Evolutionary conservation across 2,888 invertebrate species (phyloP).

Genomic region (Aphidius colemani): DNA sequence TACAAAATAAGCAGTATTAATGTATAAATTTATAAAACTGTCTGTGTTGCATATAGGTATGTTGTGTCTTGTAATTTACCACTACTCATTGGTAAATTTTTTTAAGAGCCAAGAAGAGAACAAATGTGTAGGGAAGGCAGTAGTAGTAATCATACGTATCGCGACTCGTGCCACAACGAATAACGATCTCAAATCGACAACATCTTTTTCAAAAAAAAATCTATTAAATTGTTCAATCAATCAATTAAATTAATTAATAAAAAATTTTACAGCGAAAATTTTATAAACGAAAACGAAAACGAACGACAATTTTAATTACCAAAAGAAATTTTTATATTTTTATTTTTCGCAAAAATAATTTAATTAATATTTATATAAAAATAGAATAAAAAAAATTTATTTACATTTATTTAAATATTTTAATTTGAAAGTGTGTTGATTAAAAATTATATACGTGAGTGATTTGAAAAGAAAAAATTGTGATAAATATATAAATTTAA

Average conservation of each 20-base stretch:
- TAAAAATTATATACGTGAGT: slow-evolving; percentile 4
- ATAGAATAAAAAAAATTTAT: background rate
- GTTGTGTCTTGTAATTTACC: too few relatives aligned
- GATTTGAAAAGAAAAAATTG: background rate
- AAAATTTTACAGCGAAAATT: too few relatives aligned
- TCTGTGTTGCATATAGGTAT: too few relatives aligned
- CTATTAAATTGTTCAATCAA: background rate
- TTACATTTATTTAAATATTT: background rate
- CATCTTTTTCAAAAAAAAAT: slow-evolving; percentile 36
- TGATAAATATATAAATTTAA: background rate
- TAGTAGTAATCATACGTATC: slow-evolving; percentile 41
- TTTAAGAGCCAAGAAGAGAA: too few relatives aligned
- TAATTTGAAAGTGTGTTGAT: background rate
- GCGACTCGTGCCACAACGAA: slow-evolving; percentile 44
- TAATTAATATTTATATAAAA: background rate
- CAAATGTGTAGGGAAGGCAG: slow-evolving; percentile 33
- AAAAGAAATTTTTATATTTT: background rate
- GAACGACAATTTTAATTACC: too few relatives aligned
- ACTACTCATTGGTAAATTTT: too few relatives aligned
- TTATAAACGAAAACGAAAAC: background rate
- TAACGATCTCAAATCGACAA: slow-evolving; percentile 44
- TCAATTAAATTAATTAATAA: background rate
- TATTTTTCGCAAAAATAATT: background rate
- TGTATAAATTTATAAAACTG: too few relatives aligned
- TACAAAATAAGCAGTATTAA: too few relatives aligned